phyloP scores from a whole-genome alignment of 2,113 vertebrate genomes.

The Mystacornis crossleyi region DNA sequence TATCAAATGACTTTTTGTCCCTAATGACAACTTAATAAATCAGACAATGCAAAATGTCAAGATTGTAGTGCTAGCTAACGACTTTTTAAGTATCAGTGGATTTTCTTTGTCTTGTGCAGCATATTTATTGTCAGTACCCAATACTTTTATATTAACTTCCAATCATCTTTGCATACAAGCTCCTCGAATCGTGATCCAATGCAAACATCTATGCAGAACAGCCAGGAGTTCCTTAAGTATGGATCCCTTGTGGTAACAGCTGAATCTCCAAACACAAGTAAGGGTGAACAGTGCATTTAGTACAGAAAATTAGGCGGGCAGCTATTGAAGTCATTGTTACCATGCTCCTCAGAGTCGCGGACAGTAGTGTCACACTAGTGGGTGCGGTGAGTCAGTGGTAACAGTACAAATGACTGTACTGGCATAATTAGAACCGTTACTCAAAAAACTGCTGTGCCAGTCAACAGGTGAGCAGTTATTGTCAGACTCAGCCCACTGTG shows the following conservation, averaged over 20 bases:
- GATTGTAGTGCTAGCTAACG: background rate
- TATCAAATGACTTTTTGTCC: background rate
- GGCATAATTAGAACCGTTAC: background rate
- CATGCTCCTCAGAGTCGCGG: background rate
- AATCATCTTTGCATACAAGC: background rate
- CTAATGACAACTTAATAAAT: background rate
- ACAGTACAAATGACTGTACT: background rate
- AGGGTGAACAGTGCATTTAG: background rate
- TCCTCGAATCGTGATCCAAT: background rate
- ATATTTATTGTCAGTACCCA: background rate
- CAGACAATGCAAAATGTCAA: background rate
- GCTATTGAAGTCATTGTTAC: background rate
- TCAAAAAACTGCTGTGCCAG: background rate
- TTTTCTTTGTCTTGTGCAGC: background rate
- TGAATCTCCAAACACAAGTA: background rate
- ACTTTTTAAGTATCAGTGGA: background rate
- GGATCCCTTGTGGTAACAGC: background rate
- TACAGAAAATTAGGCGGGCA: background rate
- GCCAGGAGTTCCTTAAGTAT: background rate
- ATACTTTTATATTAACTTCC: background rate
- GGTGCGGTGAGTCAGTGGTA: background rate
- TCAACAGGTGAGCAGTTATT: background rate
- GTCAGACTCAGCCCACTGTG: background rate
- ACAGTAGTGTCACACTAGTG: accelerated
- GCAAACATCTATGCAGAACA: background rate